phyloP scores from a whole-genome alignment of 1,140 invertebrate species.

The Pomacea maculata region DNA sequence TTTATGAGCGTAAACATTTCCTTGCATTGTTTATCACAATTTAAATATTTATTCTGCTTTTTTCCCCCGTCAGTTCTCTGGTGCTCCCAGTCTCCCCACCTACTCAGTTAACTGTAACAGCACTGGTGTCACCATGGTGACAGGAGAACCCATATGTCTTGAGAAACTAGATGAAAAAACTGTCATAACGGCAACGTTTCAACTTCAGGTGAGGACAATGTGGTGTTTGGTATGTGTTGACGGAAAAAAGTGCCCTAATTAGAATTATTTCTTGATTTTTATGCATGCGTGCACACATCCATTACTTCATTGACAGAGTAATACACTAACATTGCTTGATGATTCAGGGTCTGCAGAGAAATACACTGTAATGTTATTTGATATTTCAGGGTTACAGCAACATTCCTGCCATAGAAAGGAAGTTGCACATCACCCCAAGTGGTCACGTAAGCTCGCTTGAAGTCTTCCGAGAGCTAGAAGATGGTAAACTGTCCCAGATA shows the following conservation, averaged over 20 bases:
- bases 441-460: slow-evolving; percentile 44
- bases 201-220: slow-evolving; percentile 52
- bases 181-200: slow-evolving; percentile 56
- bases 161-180: slow-evolving; percentile 52
- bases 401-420: slow-evolving; percentile 50
- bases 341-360: no score
- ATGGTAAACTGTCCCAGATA: slow-evolving; percentile 21
- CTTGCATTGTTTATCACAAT: no score
- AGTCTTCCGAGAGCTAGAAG: slow-evolving; percentile 40
- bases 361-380: no score
- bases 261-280: no score
- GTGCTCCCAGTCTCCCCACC: slow-evolving; percentile 47
- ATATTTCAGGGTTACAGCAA: slow-evolving; percentile 43
- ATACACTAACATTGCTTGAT: no score
- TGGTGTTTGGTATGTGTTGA: no score
- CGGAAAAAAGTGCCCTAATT: no score
- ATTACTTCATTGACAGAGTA: no score
- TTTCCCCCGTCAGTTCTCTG: slow-evolving; percentile 49
- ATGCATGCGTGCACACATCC: no score
- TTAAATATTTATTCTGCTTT: slow-evolving; percentile 7
- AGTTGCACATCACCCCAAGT: slow-evolving; percentile 56
- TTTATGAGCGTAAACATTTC: no score
- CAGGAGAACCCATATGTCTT: slow-evolving; percentile 49
- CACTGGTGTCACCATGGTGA: slow-evolving; percentile 48
- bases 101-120: slow-evolving; percentile 52